Conservation (phyloP, 2,113 vertebrate genomes). For the Calcarius ornatus region DNA sequence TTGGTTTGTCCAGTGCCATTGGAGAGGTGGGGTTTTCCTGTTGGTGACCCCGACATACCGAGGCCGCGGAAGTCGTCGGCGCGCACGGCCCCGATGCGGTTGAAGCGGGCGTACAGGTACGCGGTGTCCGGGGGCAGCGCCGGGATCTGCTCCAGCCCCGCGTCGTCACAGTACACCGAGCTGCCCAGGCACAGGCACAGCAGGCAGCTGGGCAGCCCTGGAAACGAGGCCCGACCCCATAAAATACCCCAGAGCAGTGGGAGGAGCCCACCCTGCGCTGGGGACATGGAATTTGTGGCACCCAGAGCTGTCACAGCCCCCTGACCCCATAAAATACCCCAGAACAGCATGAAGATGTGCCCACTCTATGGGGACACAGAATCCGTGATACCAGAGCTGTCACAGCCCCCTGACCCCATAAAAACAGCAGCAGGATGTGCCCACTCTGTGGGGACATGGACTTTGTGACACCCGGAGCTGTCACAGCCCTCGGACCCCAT, state of each 20-base stretch:
- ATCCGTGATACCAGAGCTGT: too few relatives aligned
- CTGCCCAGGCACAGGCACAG: slow-evolving; percentile 78
- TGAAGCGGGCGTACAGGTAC: slow-evolving; percentile 83
- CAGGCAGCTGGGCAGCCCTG: slow-evolving; percentile 80
- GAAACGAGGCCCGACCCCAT: not conserved
- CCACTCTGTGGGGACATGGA: too few relatives aligned
- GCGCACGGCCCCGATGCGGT: slow-evolving; percentile 71
- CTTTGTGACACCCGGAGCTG: too few relatives aligned
- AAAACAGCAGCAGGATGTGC: not conserved
- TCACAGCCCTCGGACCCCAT: too few relatives aligned
- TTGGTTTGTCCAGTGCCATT: too few relatives aligned
- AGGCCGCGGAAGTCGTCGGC: slow-evolving; percentile 73
- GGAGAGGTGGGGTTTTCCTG: not conserved
- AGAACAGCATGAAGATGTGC: too few relatives aligned
- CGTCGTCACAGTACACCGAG: slow-evolving; percentile 82
- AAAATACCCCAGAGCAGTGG: too few relatives aligned
- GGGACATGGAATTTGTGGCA: not conserved
- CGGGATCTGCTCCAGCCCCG: slow-evolving; percentile 68
- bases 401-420: not conserved
- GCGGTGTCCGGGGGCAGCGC: slow-evolving; percentile 75
- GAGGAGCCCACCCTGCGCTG: not conserved
- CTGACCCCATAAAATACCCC: not conserved
- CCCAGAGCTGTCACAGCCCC: rapidly evolving
- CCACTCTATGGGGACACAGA: too few relatives aligned
- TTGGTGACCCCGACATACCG: slow-evolving; percentile 13